Evolutionary conservation across 2,797 vertebrate genomes (phyloP), one percentile per base, ranked within the genome.

Genomic region (Malacoctenus gilli): DNA sequence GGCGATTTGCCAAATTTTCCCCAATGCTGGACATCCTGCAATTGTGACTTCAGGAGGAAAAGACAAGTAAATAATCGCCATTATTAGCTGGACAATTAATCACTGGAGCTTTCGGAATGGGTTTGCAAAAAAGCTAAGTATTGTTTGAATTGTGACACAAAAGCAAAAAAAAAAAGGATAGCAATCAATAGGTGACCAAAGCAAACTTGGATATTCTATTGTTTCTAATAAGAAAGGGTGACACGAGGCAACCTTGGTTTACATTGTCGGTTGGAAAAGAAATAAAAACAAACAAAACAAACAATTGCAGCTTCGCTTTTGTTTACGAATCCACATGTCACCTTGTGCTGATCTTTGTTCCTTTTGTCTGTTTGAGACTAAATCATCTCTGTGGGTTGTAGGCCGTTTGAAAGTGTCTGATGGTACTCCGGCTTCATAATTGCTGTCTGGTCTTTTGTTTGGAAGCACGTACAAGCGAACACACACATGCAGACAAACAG

Each of bases 391-490:
- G 35, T 59, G 47, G 50, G 73, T 68, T 75, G 55, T 63, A 34
- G 55, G 59, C 39, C 47, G 59, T 77, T 82, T 77, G 16, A 75
- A 77, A 66, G 52, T 70, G 64, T 71, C 40, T 57, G 55, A 55
- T 66, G 53, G 65, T 55, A 49, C 62, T 70, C 30, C 4, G 35
- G 51, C 55, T 67, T 67, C 67, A 76, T 79, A 75, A 77, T 65
- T 56, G 52, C 53, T 62, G 73, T 77, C 73, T 71, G 67, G 44
- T 48, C 60, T 79, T 73, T 65, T 64, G 40, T 79, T 68, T 65
- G 18, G 53, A 56, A 15, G 61, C 23, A 39, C 14, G 19, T 8
- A 46, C 46, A 42, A n/a, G 46, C 47, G 41, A 38, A 57, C 48
- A 47, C 66, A 53, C 37, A 68, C 35, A 25, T 25, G 16, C 23